Base-by-base conservation (phyloP, 2,797 vertebrate genomes). In the Synaphobranchus kaupii region DNA sequence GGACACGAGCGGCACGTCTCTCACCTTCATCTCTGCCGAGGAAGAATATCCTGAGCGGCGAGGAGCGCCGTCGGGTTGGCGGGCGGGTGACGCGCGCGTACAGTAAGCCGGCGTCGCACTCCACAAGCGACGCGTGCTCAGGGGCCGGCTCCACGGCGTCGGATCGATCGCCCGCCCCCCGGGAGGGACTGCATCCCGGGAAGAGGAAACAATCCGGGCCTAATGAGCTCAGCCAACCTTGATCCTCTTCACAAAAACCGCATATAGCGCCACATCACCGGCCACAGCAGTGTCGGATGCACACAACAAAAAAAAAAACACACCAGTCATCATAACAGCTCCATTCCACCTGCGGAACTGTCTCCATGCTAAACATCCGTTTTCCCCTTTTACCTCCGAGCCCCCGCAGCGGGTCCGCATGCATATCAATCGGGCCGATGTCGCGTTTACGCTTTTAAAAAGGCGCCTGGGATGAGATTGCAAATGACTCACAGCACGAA, bases 391-490 rank as follows among this genome's bases (percentile, higher is more conserved):
- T 80, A 80, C 17, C 76, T 80, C 9, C 20, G 8, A 31, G 25
- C 60, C 60, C 25, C 39, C 13, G 9, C n/a, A 13, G 71, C 12
- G 31, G 71, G 28, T 39, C 71, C 3, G 73, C 12, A 0, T 44
- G 13, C 12, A 47, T 78, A 78, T 13, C 73, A 20, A 47, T 78
- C 39, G 15, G 39, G 31, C 31, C 87, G 47, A 83, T 86, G 50
- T 34, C 47, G 89, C 89, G 86, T 90, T 92, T 90, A 91, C 90
- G 90, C 28, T 17, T 13, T 31, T 31, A 39, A 39, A 34, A 56
- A 91, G 91, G 90, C 63, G 88, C 54, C 63, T 25, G 81, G 66
- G 88, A 89, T 84, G 83, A 93, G 89, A 87, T 90, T 91, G 89
- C 58, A 88, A 50, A 47, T 86, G 6, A 87, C 88, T 88, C 87